Base-by-base conservation (phyloP, 2,888 invertebrate species). In the Drosophila yooni region DNA sequence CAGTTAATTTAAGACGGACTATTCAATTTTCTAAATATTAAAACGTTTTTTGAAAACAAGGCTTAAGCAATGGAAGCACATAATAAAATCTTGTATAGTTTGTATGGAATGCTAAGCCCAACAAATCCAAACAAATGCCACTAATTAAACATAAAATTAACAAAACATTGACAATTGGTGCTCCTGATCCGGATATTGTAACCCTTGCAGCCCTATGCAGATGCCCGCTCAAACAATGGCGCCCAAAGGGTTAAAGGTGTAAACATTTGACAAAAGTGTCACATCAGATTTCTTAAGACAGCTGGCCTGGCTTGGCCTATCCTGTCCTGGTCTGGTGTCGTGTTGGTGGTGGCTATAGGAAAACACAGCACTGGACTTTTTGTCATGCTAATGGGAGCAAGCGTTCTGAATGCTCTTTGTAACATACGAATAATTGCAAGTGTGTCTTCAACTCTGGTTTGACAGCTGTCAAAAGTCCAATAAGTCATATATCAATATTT, bases 381-480 rank as follows among this genome's bases (percentile, higher is more conserved):
- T 80, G 72, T 81, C 62, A 80, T 80, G 80, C 62, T 81, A 80
- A 80, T 81, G 69, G 68, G 15, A 69, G 61, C 61, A 56, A 27
- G 46, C 61, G 48, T 29, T 40, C 34, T 18, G 46, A 58, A 27
- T 52, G 40, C 64, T 60, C 15, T 36, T 40, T 57, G 27, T 40
- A 13, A 8, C 29, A 57, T 15, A 33, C 29, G 48, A 40, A 63
- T 60, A 60, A 57, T 67, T 71, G 81, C 83, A 81, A 79, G 87
- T 83, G 85, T 68, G 67, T 62, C 68, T 63, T 36, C 58, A 68
- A 50, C 77, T 82, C 58, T 82, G 72, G 88, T 84, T 83, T 91
- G 90, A 89, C 91, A 91, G 89, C 86, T 91, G 91, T 90, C 91
- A 91, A 81, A 83, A 78, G 83, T 83, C 86, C 84, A 91, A 91